Conservation (phyloP, 2,113 vertebrate species). For the Takifugu bimaculatus region DNA sequence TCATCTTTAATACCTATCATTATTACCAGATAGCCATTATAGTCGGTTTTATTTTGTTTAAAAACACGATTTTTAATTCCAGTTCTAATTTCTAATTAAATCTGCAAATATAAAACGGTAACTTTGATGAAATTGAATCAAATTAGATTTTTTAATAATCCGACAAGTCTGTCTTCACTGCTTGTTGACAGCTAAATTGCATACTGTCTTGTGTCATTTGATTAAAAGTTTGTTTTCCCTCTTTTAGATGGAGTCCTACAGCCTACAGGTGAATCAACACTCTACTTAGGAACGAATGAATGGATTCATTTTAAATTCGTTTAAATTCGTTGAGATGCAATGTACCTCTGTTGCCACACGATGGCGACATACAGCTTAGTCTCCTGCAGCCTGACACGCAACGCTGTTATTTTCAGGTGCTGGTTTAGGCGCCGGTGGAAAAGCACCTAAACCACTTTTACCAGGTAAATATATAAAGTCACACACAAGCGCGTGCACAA, state of each 20-base stretch:
- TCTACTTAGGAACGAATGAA: too few species aligned
- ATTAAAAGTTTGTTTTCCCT: not conserved
- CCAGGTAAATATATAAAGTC: constrained; percentile 39
- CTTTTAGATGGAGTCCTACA: constrained; percentile 31
- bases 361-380: constrained; percentile 30
- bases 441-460: constrained; percentile 62
- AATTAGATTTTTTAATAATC: too few species aligned
- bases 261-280: constrained; percentile 24
- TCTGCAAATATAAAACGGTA: too few species aligned
- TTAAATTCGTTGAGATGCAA: not conserved
- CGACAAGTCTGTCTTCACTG: too few species aligned
- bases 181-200: too few species aligned
- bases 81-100: too few species aligned
- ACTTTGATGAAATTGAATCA: not conserved
- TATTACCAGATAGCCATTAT: too few species aligned
- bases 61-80: too few species aligned
- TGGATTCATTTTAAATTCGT: not conserved
- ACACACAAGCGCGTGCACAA: too few species aligned
- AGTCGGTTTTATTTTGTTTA: too few species aligned
- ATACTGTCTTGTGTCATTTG: not conserved
- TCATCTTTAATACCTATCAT: too few species aligned
- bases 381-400: not conserved
- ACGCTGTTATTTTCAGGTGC: constrained; percentile 19
- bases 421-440: constrained; percentile 38
- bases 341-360: constrained; percentile 33